Base-by-base conservation (phyloP, 2,888 invertebrate species). In the Acronicta leporina region DNA sequence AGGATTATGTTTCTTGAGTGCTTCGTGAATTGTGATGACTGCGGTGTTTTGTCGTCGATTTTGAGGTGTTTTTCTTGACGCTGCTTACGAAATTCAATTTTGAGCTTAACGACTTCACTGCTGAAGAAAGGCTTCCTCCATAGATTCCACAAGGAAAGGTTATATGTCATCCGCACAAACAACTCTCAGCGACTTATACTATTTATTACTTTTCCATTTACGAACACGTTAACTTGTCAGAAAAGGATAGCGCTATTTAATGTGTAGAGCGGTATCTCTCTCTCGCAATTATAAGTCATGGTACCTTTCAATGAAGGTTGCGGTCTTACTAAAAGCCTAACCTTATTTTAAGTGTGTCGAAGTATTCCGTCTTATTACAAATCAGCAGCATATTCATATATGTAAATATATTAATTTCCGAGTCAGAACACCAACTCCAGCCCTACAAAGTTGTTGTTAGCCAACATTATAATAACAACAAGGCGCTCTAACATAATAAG, bases 1-100 rank as follows among this genome's bases (percentile, higher is more conserved):
- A 70, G 80, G 84, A 82, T 88, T 86, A 86, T 82, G 82, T 83
- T 85, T 83, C 87, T 87, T 85, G 85, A 88, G 84, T 83, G 85
- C 76, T 78, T 81, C 73, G 82, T 84, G 77, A 82, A 81, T 83
- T 82, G 82, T 80, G 83, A 80, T 78, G 73, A 71, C 74, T 63
- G 62, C 35, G 58, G 66, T 72, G 75, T 64, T 76, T 75, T 70
- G 61, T 72, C 62, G 57, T 38, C 65, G 62, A 50, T 62, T 72
- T 68, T 71, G 50, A 48, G 50, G 40, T 27, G 47, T 45, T 49
- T 16, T 46, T 51, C 30, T 15, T 10, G 9, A 14, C 38, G 15
- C 15, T 13, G 16, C 27, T 33, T 30, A 30, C 8, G 7, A 27
- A 27, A 9, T 20, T n/a, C 2, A 20, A 20, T 20, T 20, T 3